Conservation (phyloP, 2,797 vertebrate genomes). For the Echiichthys vipera region DNA sequence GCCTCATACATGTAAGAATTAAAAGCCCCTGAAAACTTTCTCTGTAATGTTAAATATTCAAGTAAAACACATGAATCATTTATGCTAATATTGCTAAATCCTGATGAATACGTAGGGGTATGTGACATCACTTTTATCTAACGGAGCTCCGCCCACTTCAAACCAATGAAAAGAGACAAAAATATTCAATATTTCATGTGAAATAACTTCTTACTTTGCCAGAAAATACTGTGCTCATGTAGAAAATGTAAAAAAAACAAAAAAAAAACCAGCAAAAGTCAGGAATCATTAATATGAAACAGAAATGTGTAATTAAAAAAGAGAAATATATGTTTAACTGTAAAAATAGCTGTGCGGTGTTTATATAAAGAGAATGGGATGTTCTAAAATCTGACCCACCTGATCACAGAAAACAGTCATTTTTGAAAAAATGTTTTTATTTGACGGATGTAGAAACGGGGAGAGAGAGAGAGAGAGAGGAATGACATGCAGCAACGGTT, state of each 20-base stretch:
- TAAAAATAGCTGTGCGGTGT: background rate
- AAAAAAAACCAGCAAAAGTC: too few species aligned
- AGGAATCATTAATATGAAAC: too few species aligned
- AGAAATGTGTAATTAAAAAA: too few species aligned
- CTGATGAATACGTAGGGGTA: background rate
- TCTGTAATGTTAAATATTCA: background rate
- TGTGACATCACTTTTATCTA: background rate
- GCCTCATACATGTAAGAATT: background rate
- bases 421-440: too few species aligned
- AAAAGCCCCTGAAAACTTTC: background rate
- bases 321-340: background rate
- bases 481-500: too few species aligned
- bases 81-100: background rate
- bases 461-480: too few species aligned
- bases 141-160: background rate
- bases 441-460: too few species aligned
- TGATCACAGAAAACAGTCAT: too few species aligned
- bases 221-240: background rate
- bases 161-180: too few species aligned
- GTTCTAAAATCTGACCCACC: too few species aligned
- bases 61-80: background rate
- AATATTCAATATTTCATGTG: background rate
- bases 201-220: background rate
- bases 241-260: too few species aligned
- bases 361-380: background rate